Evolutionary conservation across 2,888 invertebrate species (phyloP).

Genomic region (Drosophila formosana): DNA sequence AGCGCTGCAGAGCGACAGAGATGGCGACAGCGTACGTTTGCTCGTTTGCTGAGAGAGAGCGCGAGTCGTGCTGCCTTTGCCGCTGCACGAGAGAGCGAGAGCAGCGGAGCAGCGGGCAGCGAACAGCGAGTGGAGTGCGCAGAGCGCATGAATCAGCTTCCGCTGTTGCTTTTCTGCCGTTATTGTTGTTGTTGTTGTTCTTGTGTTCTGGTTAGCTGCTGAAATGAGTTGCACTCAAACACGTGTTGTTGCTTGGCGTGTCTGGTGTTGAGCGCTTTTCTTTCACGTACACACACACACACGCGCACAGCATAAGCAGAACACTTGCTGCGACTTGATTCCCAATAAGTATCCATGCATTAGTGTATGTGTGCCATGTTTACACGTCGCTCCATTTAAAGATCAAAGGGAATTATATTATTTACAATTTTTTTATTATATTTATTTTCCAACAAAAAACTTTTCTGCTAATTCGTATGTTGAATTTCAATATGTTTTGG

Average conservation of each 20-base stretch:
- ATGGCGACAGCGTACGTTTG: constrained; percentile 8
- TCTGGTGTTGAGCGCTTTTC: constrained; percentile 41
- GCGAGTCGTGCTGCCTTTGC: constrained; percentile 6
- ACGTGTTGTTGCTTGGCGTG: constrained; percentile 54
- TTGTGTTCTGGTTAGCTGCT: constrained; percentile 53
- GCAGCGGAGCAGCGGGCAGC: constrained; percentile 9
- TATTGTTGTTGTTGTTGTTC: constrained; percentile 24
- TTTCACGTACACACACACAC: constrained; percentile 1
- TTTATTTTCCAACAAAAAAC: too few species aligned
- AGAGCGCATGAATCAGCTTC: constrained; percentile 77
- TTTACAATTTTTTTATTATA: too few species aligned
- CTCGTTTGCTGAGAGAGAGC: constrained; percentile 24
- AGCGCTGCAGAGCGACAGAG: constrained; percentile 14
- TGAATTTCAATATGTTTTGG: too few species aligned
- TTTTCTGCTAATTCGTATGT: too few species aligned
- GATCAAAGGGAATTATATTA: neutral
- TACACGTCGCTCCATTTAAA: constrained; percentile 21
- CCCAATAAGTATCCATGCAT: constrained; percentile 17
- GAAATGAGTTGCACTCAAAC: constrained; percentile 55
- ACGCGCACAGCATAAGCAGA: constrained; percentile 12
- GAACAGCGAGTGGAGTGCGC: constrained; percentile 36
- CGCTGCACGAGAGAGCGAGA: constrained; percentile 28
- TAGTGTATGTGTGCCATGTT: constrained; percentile 25
- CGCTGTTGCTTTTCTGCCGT: constrained; percentile 49
- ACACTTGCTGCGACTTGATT: constrained; percentile 41